A percentile compares a stretch with the other conserved stretches of the same genome.
Conservation (phyloP, 2,888 invertebrate genomes). For the Pachycephus smyrnensis region DNA sequence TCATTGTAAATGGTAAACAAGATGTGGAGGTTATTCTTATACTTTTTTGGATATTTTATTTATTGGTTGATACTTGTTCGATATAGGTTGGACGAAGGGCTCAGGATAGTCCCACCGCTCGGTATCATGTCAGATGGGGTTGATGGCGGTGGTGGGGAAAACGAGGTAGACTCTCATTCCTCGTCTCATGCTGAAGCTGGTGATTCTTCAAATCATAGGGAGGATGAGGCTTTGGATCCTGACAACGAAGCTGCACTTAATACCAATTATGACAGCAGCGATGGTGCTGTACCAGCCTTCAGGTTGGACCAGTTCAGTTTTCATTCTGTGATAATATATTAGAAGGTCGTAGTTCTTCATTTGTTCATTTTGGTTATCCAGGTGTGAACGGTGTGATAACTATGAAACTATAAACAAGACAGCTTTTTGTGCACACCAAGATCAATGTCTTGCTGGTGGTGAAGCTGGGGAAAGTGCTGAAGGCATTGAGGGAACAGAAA, state of each 20-base stretch:
- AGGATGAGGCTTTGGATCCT: conserved; percentile 67
- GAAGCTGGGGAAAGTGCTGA: conserved; percentile 63
- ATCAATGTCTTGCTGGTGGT: conserved; percentile 71
- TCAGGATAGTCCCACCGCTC: conserved; percentile 48
- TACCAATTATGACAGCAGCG: conserved; percentile 72
- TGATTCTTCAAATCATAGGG: conserved; percentile 59
- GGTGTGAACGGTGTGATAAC: conserved; percentile 85
- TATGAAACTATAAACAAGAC: conserved; percentile 85
- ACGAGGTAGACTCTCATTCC: conserved; percentile 66
- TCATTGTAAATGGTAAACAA: not conserved
- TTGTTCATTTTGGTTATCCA: conserved; percentile 38
- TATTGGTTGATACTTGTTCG: not conserved
- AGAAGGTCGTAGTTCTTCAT: not conserved
- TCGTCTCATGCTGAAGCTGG: conserved; percentile 57
- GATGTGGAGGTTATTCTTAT: not conserved
- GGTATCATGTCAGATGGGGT: conserved; percentile 65
- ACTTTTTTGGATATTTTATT: not conserved
- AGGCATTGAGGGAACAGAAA: conserved; percentile 66
- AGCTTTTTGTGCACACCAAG: conserved; percentile 81
- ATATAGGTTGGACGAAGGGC: conserved; percentile 49
- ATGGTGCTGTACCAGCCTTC: conserved; percentile 68
- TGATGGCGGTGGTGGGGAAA: conserved; percentile 64
- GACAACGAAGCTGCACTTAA: conserved; percentile 70
- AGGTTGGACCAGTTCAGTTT: conserved; percentile 43
- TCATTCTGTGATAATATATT: conserved; percentile 9